Percentiles rank a stretch among this genome's conserved stretches.
Conservation (phyloP, 1,140 invertebrate species). For the Batillaria attramentaria region DNA sequence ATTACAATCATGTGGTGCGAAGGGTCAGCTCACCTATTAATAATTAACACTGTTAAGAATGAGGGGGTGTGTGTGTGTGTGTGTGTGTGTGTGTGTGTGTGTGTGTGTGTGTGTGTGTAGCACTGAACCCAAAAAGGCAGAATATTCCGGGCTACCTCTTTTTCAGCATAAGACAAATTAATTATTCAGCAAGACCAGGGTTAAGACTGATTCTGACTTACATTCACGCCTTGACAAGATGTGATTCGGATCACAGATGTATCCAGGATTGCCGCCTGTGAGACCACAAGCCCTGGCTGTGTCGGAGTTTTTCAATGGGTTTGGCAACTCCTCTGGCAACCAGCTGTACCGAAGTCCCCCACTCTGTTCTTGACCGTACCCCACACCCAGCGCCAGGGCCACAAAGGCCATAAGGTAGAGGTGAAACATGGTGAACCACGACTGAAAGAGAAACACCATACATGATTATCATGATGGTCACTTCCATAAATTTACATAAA, state of each 20-base stretch:
- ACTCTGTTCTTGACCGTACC: neutral
- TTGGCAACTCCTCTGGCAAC: conserved; percentile 44
- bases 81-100: neutral
- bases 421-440: conserved; percentile 5
- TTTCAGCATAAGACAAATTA: neutral
- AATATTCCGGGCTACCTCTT: neutral
- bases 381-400: conserved; percentile 7
- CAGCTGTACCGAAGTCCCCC: conserved; percentile 12
- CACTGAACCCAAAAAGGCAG: neutral
- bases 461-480: neutral
- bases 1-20: neutral
- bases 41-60: neutral
- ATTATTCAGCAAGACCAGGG: neutral
- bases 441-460: neutral
- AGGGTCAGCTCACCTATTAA: neutral
- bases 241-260: neutral
- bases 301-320: conserved; percentile 41
- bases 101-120: neutral
- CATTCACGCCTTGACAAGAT: neutral
- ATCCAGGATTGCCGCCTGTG: neutral
- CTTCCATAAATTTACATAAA: too few relatives aligned
- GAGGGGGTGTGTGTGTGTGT: neutral
- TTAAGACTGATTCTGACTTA: neutral
- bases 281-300: conserved; percentile 46
- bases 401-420: neutral